Percentiles rank a stretch among this genome's conserved stretches.
These are phyloP conservation scores for Telenomus remus DNA, from an alignment of 1,140 invertebrate genomes.

Conservation along the genomic window DNA sequence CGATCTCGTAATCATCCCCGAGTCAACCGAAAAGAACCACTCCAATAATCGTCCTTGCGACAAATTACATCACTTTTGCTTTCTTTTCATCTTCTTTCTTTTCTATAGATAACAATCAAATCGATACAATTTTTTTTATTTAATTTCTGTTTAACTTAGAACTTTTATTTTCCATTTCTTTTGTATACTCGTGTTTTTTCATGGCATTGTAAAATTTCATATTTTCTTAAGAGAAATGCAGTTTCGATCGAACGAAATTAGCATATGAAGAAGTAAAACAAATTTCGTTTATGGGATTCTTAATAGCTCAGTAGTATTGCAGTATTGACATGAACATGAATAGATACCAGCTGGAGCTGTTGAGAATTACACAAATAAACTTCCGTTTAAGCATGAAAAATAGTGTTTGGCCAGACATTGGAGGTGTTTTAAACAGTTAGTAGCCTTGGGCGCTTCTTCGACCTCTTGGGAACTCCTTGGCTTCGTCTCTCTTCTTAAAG, in stretches of 20 bases:
- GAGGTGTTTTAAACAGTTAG: slow-evolving; percentile 49
- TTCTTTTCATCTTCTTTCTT: not conserved
- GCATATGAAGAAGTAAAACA: slow-evolving; percentile 3
- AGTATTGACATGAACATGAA: slow-evolving; percentile 41
- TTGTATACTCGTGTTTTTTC: no score
- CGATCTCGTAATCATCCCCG: slow-evolving; percentile 32
- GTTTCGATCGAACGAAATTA: not conserved
- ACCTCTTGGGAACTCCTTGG: slow-evolving; percentile 42
- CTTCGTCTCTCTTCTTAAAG: slow-evolving; percentile 18
- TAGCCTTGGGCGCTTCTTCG: slow-evolving; percentile 55
- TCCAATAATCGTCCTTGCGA: slow-evolving; percentile 6
- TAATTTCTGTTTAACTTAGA: no score
- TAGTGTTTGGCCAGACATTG: slow-evolving; percentile 48
- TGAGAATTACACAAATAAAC: slow-evolving; percentile 54
- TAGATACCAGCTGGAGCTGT: slow-evolving; percentile 20
- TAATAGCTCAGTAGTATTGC: slow-evolving; percentile 13
- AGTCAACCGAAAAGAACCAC: slow-evolving; percentile 7
- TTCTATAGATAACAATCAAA: not conserved
- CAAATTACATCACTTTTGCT: slow-evolving; percentile 21
- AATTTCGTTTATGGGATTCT: slow-evolving; percentile 1
- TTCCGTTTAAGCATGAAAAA: slow-evolving; percentile 52
- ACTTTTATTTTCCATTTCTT: no score
- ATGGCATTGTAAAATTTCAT: not conserved
- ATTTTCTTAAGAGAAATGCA: not conserved
- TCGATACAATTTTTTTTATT: no score